These are phyloP conservation scores for Torymus auratus DNA, from an alignment of 2,888 invertebrate species.

Conservation along the genomic window DNA sequence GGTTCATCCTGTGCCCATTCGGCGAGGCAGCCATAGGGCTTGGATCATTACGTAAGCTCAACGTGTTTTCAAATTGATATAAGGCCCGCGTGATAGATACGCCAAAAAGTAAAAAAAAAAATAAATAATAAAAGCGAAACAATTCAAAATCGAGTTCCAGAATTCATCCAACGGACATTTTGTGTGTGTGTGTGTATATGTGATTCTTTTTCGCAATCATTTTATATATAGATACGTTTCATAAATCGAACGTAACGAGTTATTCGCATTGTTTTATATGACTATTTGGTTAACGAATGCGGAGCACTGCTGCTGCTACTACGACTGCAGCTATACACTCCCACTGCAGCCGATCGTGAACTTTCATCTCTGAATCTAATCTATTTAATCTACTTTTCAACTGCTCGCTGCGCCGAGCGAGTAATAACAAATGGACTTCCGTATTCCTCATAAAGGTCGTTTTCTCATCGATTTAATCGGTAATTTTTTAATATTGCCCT, in stretches of 20 bases:
- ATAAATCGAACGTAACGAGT: constrained; percentile 55
- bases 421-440: constrained; percentile 51
- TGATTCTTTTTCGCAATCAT: constrained; percentile 19
- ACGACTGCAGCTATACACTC: background rate
- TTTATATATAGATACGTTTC: constrained; percentile 23
- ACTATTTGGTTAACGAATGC: constrained; percentile 40
- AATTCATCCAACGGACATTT: constrained; percentile 18
- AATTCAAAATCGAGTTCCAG: constrained; percentile 51
- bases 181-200: constrained; percentile 26
- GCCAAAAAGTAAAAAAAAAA: background rate
- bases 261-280: constrained; percentile 51
- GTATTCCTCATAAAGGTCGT: constrained; percentile 46
- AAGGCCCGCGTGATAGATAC: no score
- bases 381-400: constrained; percentile 53
- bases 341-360: constrained; percentile 43
- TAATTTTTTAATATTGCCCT: constrained; percentile 1
- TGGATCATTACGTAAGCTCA: constrained; percentile 35
- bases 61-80: background rate
- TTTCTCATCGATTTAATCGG: constrained; percentile 54
- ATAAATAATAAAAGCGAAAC: constrained; percentile 10
- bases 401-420: constrained; percentile 1
- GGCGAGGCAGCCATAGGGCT: background rate
- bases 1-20: background rate
- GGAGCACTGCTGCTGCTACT: background rate
- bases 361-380: constrained; percentile 57